Evolutionary conservation across 92 coral and sea anemone species (phyloP).

Genomic region (Parazoanthus darwini): DNA sequence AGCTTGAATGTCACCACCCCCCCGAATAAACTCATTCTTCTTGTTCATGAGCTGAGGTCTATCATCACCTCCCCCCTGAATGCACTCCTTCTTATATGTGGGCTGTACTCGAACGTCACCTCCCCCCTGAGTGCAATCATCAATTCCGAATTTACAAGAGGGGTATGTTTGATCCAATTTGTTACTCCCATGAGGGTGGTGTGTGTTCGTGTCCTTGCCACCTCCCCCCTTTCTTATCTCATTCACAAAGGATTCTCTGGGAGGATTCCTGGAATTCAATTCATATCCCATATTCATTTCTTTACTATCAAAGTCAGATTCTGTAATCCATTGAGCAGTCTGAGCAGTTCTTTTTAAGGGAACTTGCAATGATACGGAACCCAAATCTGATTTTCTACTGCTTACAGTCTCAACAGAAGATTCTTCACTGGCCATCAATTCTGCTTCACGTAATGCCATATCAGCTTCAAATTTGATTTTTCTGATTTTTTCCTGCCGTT

Average conservation of each 20-base stretch:
- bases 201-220: neutral
- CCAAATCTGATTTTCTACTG: neutral
- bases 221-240: slow-evolving; percentile 3
- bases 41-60: neutral
- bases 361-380: neutral
- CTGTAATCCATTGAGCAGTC: neutral
- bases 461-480: neutral
- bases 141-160: neutral
- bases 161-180: neutral
- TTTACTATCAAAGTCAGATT: neutral
- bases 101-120: neutral
- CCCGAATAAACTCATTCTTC: neutral
- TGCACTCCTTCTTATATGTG: neutral
- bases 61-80: neutral
- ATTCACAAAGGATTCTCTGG: neutral
- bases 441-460: neutral
- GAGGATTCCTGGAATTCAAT: too few relatives aligned
- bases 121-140: too few relatives aligned
- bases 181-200: slow-evolving; percentile 1
- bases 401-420: neutral
- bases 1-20: neutral
- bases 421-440: slow-evolving; percentile 1
- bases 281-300: too few relatives aligned
- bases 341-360: neutral
- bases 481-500: neutral